Percentiles rank a stretch among this genome's conserved stretches.
phyloP scores from a whole-genome alignment of 1,140 invertebrate genomes.

The Lordiphosa mommai region DNA sequence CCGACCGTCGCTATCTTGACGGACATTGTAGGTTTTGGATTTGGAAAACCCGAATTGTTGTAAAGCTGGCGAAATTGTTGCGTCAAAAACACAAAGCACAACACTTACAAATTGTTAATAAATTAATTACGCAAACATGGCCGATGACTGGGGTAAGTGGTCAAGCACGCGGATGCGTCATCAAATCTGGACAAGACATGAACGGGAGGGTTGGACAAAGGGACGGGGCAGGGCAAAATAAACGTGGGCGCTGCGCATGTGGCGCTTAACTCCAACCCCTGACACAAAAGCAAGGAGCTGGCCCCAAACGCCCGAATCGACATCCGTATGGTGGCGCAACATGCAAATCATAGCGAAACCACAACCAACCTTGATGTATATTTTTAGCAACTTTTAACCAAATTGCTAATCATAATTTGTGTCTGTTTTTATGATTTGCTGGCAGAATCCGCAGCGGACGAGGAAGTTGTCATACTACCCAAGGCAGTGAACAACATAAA shows the following conservation, averaged over 20 bases:
- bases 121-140: conserved; percentile 41
- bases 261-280: conserved; percentile 1
- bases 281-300: conserved; percentile 2
- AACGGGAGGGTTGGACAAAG: too few species aligned
- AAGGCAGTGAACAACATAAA: conserved; percentile 80
- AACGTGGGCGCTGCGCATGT: conserved; percentile 52
- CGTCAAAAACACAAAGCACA: conserved; percentile 31
- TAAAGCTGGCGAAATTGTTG: conserved; percentile 23
- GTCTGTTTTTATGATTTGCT: conserved; percentile 15
- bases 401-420: conserved; percentile 25
- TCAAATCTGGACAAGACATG: conserved; percentile 19
- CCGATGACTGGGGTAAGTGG: conserved; percentile 78
- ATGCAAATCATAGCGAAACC: background rate
- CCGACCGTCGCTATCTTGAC: too few species aligned
- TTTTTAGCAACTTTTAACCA: conserved; percentile 50
- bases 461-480: conserved; percentile 63
- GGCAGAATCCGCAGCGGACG: conserved; percentile 69
- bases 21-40: conserved; percentile 33
- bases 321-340: conserved; percentile 7
- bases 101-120: conserved; percentile 9
- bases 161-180: conserved; percentile 48
- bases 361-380: conserved; percentile 65
- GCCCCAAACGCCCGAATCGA: background rate
- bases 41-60: conserved; percentile 36
- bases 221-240: conserved; percentile 6